These are phyloP conservation scores for Scatophagus argus DNA, from an alignment of 2,113 vertebrate genomes.

Conservation along the genomic window DNA sequence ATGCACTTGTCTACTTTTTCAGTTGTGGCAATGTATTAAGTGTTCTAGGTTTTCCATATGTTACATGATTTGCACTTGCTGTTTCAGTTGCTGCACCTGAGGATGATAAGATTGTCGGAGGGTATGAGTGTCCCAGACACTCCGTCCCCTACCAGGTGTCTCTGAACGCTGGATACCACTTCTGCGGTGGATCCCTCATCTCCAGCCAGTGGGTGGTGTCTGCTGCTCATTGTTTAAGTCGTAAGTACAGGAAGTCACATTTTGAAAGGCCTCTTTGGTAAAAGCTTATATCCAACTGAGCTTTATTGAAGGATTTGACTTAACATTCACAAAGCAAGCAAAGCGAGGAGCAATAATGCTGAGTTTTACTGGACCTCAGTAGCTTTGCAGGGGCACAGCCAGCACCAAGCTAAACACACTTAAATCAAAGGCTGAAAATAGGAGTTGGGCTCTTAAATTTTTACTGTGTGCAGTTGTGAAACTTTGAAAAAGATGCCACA, in stretches of 20 bases:
- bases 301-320: neutral
- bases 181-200: slow-evolving; percentile 81
- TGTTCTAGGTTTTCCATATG: neutral
- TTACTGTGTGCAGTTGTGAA: no score
- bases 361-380: no score
- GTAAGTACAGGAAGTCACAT: slow-evolving; percentile 71
- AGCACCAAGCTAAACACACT: no score
- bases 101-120: slow-evolving; percentile 85
- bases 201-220: slow-evolving; percentile 86
- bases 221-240: slow-evolving; percentile 86
- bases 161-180: slow-evolving; percentile 83
- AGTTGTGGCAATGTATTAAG: neutral
- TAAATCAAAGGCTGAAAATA: no score
- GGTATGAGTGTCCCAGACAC: slow-evolving; percentile 79
- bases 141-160: slow-evolving; percentile 85
- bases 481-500: no score
- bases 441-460: no score
- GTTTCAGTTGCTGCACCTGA: slow-evolving; percentile 74
- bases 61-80: neutral
- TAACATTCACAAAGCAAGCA: neutral
- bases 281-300: neutral
- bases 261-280: no score
- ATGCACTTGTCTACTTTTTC: neutral
- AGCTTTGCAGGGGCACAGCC: no score
- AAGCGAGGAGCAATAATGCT: neutral